A percentile compares a stretch with the other conserved stretches of the same genome.
Conservation (phyloP, 2,888 invertebrate species). For the Caradrina clavipalpis region DNA sequence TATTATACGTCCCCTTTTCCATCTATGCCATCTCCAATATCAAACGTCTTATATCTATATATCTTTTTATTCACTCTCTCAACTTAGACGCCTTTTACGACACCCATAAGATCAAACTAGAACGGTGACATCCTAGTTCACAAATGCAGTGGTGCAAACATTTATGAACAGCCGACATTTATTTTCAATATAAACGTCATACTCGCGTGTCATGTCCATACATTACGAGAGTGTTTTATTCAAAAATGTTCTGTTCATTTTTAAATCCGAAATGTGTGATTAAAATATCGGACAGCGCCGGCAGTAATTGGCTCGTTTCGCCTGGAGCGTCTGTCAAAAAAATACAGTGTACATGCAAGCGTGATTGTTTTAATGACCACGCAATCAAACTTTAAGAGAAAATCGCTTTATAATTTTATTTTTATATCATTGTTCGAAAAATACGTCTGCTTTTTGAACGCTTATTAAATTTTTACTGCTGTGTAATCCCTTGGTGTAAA, state of each 20-base stretch:
- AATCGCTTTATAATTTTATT: not conserved
- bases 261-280: constrained; percentile 6
- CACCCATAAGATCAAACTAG: not conserved
- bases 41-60: too few species aligned
- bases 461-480: too few species aligned
- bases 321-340: not conserved
- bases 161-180: too few species aligned
- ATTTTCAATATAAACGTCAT: too few species aligned
- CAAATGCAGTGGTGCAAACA: too few species aligned
- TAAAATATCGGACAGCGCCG: constrained; percentile 1
- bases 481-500: too few species aligned
- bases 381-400: not conserved
- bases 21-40: too few species aligned
- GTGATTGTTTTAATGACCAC: not conserved
- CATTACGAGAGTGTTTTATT: too few species aligned
- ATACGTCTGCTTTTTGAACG: too few species aligned
- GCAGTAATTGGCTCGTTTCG: constrained; percentile 2
- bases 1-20: too few species aligned
- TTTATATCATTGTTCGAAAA: too few species aligned
- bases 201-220: too few species aligned
- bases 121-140: not conserved
- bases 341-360: not conserved
- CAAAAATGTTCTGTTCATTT: not conserved
- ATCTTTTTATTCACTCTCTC: not conserved
- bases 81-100: not conserved